Evolutionary conservation across 2,797 vertebrate genomes (phyloP), one percentile per base, ranked within the genome.

Genomic region (Syndactyla subalaris): DNA sequence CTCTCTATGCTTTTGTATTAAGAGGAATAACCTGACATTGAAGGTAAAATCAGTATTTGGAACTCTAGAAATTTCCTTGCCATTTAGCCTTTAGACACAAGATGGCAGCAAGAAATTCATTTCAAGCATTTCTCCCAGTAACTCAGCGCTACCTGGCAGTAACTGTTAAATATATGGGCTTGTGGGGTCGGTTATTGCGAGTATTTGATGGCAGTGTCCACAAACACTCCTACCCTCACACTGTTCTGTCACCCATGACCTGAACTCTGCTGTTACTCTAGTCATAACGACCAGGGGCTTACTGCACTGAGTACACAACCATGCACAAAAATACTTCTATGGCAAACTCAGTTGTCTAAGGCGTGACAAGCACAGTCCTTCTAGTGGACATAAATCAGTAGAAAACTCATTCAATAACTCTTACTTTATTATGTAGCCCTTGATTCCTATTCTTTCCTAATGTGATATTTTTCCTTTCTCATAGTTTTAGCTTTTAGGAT

Each of bases 101-200:
- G 97, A 92, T 95, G 96, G 97, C 97, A 97, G 96, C 94, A 97
- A 89, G 89, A 96, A 96, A 97, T 96, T 95, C 93, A 93, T 91
- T 96, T 96, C 92, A 78, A 78, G 55, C 36, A 34, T 76, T 83
- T 80, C 43, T 95, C 49, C 38, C 67, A 32, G 72, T 55, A 92
- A 88, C 46, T 67, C 61, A 39, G 68, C 7, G 0, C 45, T 87
- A 93, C 41, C 94, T 84, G 85, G 30, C 45, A 92, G 66, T n/a
- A 85, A 34, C 17, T 23, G 9, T 27, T 45, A 15, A 74, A 23
- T 34, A 39, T 21, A 24, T 1, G 23, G 39, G 57, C 36, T 87
- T 43, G 52, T 38, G 39, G 49, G 57, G 45, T 90, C n/a, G 23
- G 19, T 84, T 83, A 34, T 48, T 85, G 41, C 0, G 1, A 73